Base-by-base conservation (phyloP, 2,797 vertebrate genomes). In the Antennarius maculatus region DNA sequence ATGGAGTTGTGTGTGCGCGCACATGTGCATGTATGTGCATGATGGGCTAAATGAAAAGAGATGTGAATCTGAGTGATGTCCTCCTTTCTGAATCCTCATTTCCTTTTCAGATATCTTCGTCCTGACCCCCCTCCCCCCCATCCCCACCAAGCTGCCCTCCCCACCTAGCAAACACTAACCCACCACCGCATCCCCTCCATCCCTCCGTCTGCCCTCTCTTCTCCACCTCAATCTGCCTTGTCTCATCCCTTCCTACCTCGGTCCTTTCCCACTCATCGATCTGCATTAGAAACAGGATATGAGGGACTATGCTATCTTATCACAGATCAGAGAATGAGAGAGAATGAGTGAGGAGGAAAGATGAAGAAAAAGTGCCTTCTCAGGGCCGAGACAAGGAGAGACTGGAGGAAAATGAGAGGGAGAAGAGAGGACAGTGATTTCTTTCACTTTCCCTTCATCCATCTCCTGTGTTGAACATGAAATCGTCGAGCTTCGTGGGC, bases 201-300 rank as follows among this genome's bases (percentile, higher is more conserved):
- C 34, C 43, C 42, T 59, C 69, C 75, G 80, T 61, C 72, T n/a
- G 37, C 69, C 23, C 75, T 73, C 68, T 74, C 73, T 69, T 69
- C 81, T 83, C 79, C 74, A 74, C 81, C 78, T 86, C 83, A 76
- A 88, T 88, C 83, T 86, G 80, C 78, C 70, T 85, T 86, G 66
- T 84, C 79, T 88, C 83, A 79, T 83, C 74, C 82, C 72, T 59
- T 68, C 84, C 84, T 79, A 80, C 83, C 83, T 74, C 56, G 39
- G 79, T 74, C 87, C 82, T 76, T 69, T 85, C 74, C 84, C 83
- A 81, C 81, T 79, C 91, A 91, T 91, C 82, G 79, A 89, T 87
- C 87, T 89, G 86, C 88, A 91, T 89, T 91, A 91, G 88, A 89
- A 91, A 91, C 91, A 89, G 90, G 89, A 90, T 91, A 91, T 88